These are phyloP conservation scores for Gymnodraco acuticeps DNA, from an alignment of 2,797 vertebrate species.

Conservation along the genomic window DNA sequence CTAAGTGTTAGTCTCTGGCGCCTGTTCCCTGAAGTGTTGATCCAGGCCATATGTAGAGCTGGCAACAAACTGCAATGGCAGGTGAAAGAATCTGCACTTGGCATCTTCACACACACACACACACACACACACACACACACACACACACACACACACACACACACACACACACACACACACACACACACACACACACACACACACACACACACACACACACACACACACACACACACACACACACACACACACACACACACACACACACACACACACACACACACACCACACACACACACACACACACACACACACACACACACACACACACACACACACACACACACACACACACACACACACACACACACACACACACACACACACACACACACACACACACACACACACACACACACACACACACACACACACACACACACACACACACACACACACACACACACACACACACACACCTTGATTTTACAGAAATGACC, in stretches of 20 bases:
- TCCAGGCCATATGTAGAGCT: constrained; percentile 79
- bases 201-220: no score
- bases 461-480: background rate
- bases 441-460: no score
- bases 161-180: no score
- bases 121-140: constrained; percentile 27
- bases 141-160: constrained; percentile 9
- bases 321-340: constrained; percentile 29
- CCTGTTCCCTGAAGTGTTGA: constrained; percentile 71
- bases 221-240: no score
- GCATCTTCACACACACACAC: constrained; percentile 49
- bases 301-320: constrained; percentile 18
- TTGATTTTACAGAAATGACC: constrained; percentile 75
- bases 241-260: no score
- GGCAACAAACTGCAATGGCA: constrained; percentile 69
- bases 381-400: no score
- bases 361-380: no score
- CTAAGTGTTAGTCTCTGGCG: constrained; percentile 61
- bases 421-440: no score
- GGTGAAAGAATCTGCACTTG: constrained; percentile 73
- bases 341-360: constrained; percentile 18
- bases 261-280: background rate
- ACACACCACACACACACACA: no score
- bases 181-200: no score
- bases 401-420: no score